These are phyloP conservation scores for Emydoidea blandingii DNA, from an alignment of 2,797 vertebrate genomes.

Conservation along the genomic window DNA sequence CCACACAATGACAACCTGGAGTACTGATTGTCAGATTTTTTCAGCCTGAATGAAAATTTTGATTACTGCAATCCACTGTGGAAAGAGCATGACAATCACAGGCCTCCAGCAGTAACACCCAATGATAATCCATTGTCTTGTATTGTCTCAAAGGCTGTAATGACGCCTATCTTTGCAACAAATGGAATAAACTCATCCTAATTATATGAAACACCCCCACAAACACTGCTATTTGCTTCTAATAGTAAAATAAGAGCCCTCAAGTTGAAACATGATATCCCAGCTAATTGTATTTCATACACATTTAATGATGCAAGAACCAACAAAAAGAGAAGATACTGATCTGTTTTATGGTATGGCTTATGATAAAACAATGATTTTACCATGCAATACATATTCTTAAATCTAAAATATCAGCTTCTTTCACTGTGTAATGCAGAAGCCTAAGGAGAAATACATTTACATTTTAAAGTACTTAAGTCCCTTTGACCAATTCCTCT, in stretches of 20 bases:
- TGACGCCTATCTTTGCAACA: conserved; percentile 64
- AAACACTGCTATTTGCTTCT: conserved; percentile 60
- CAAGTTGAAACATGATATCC: conserved; percentile 59
- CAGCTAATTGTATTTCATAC: conserved; percentile 70
- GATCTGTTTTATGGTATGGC: conserved; percentile 54
- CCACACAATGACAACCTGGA: conserved; percentile 39
- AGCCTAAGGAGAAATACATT: neutral
- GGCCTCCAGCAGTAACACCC: conserved; percentile 74
- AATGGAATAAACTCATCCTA: conserved; percentile 71
- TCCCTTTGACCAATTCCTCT: neutral
- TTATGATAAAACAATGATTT: conserved; percentile 52
- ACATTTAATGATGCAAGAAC: conserved; percentile 22
- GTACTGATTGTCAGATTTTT: conserved; percentile 47
- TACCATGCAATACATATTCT: neutral
- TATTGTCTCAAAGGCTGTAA: conserved; percentile 71
- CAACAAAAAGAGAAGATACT: conserved; percentile 54
- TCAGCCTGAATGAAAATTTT: conserved; percentile 76
- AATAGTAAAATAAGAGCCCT: conserved; percentile 68
- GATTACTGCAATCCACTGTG: conserved; percentile 73
- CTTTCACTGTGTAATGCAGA: conserved; percentile 27
- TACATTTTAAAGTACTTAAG: neutral
- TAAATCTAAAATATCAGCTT: conserved; percentile 19
- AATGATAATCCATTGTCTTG: conserved; percentile 73
- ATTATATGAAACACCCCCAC: conserved; percentile 61
- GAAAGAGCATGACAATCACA: conserved; percentile 67